Conservation (phyloP, 2,113 vertebrate genomes). For the Oceanites oceanicus region DNA sequence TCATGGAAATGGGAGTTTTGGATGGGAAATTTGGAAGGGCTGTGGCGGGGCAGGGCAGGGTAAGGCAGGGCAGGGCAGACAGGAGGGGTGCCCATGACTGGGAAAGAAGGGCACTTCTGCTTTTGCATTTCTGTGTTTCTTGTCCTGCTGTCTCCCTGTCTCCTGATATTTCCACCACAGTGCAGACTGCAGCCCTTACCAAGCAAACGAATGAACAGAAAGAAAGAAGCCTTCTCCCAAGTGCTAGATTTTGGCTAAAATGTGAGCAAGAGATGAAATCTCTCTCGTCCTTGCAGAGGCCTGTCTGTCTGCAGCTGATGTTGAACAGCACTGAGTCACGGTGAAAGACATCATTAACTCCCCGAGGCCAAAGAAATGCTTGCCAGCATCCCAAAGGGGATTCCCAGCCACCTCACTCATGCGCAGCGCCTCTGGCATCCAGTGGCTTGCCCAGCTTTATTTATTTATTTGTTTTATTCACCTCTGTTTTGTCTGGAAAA, state of each 20-base stretch:
- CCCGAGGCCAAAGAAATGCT: not conserved
- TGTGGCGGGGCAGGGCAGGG: not conserved
- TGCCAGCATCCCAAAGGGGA: conserved; percentile 59
- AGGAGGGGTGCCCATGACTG: not conserved
- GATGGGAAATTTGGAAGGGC: not conserved
- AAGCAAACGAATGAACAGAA: not conserved
- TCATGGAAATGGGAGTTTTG: not conserved
- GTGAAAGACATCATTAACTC: not conserved
- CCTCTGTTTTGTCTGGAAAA: conserved; percentile 53
- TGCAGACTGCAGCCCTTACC: not conserved
- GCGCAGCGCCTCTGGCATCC: not conserved
- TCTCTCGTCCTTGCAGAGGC: not conserved
- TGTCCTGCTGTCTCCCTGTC: not conserved
- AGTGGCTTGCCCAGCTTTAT: not conserved
- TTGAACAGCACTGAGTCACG: not conserved
- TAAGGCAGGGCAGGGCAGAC: not conserved
- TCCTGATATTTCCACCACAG: not conserved
- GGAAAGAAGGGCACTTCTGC: not conserved
- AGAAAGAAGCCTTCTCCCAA: not conserved
- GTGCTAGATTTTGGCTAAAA: not conserved
- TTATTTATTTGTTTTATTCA: conserved; percentile 42
- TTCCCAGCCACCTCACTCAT: conserved; percentile 54
- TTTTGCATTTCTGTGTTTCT: not conserved
- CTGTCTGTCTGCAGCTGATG: conserved; percentile 32
- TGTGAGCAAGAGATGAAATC: not conserved